Evolutionary conservation across 2,888 invertebrate species (phyloP).

Genomic region (Cosmia trapezina): DNA sequence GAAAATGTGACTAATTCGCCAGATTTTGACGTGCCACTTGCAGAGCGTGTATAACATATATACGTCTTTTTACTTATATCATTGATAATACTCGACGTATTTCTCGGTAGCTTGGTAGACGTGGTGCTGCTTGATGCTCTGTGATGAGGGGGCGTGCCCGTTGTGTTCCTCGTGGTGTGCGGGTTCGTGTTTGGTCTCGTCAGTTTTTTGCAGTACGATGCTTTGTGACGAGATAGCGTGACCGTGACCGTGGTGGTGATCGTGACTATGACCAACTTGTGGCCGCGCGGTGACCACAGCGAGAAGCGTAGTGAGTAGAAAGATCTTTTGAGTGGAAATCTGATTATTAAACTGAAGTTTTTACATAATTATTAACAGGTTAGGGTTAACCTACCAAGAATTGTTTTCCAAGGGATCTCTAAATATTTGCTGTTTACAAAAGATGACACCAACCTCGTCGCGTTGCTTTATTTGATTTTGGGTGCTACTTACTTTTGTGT

Average conservation of each 20-base stretch:
- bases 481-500: neutral
- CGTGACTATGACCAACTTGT: neutral
- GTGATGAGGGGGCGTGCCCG: constrained; percentile 61
- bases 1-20: too few relatives aligned
- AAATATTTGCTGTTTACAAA: too few relatives aligned
- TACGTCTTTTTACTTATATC: too few relatives aligned
- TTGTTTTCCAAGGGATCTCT: too few relatives aligned
- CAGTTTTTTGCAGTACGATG: constrained; percentile 13
- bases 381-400: too few relatives aligned
- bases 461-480: too few relatives aligned
- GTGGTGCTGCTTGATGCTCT: constrained; percentile 66
- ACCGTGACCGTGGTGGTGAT: neutral
- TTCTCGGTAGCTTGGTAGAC: constrained; percentile 55
- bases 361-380: neutral
- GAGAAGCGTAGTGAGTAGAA: neutral
- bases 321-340: neutral
- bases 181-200: too few relatives aligned
- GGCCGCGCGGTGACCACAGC: neutral
- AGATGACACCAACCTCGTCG: too few relatives aligned
- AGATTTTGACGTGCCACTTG: too few relatives aligned
- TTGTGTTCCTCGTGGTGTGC: neutral
- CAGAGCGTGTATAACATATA: too few relatives aligned
- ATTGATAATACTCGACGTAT: constrained; percentile 37
- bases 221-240: constrained; percentile 66
- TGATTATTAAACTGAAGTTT: neutral